phyloP scores from a whole-genome alignment of 2,113 vertebrate species.

The Indicator maculatus region DNA sequence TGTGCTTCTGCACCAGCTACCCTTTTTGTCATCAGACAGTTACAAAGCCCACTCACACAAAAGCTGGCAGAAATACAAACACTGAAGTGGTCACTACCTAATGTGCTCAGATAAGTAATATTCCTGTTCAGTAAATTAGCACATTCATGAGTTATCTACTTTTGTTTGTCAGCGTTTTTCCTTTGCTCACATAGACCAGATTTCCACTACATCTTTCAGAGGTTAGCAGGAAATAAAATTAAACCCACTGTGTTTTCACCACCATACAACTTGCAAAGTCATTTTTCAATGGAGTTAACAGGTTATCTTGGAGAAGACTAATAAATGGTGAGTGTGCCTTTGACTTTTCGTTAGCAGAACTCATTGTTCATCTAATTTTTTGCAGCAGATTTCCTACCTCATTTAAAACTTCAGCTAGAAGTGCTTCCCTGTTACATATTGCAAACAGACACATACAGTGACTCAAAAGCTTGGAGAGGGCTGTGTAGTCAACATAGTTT shows the following conservation, averaged over 20 bases:
- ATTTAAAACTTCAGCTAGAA: conserved; percentile 40
- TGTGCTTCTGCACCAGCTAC: neutral
- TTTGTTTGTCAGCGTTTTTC: conserved; percentile 44
- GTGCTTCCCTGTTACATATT: conserved; percentile 49
- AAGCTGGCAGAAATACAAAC: neutral
- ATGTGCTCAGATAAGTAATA: neutral
- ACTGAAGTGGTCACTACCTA: neutral
- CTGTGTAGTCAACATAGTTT: conserved; percentile 23
- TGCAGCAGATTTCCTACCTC: conserved; percentile 27
- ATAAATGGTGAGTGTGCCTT: conserved; percentile 34
- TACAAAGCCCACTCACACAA: neutral
- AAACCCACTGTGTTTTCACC: conserved; percentile 32
- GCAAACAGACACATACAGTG: conserved; percentile 41
- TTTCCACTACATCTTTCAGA: conserved; percentile 57
- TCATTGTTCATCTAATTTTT: conserved; percentile 48
- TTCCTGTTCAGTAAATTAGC: conserved; percentile 42
- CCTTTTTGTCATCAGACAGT: neutral
- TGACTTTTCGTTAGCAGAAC: conserved; percentile 26
- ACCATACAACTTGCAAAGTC: conserved; percentile 13
- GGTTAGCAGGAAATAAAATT: conserved; percentile 47
- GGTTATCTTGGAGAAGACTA: conserved; percentile 38
- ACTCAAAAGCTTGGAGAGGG: conserved; percentile 31
- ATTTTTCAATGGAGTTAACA: conserved; percentile 53
- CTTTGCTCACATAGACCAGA: neutral
- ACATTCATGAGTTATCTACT: conserved; percentile 27